Percentiles rank a stretch among this genome's conserved stretches.
These are phyloP conservation scores for Crematogaster levior DNA, from an alignment of 2,888 invertebrate species.

Conservation along the genomic window DNA sequence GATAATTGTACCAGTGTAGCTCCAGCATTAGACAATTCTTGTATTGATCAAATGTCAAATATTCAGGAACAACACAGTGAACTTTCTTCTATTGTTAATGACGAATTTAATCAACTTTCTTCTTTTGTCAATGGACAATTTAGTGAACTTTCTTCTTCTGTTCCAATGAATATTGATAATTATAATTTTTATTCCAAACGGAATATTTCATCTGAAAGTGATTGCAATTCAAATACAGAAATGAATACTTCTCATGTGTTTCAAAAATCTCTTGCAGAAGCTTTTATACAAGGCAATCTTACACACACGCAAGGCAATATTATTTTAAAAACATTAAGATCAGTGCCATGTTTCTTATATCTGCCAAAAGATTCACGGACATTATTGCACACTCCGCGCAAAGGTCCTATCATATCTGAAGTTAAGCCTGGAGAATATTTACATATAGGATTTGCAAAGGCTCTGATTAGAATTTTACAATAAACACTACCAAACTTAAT, in stretches of 20 bases:
- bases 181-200: background rate
- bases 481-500: background rate
- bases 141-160: background rate
- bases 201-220: background rate
- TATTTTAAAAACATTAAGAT: background rate
- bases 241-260: background rate
- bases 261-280: background rate
- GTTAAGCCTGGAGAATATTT: background rate
- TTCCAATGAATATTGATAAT: background rate
- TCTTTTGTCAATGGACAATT: background rate
- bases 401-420: background rate
- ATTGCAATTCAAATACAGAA: background rate
- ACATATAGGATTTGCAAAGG: background rate
- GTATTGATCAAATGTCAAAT: too few species aligned
- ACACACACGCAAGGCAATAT: background rate
- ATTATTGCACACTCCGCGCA: background rate
- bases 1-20: too few species aligned
- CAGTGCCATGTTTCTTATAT: background rate
- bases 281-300: background rate
- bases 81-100: too few species aligned
- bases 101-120: too few species aligned
- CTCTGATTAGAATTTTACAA: background rate
- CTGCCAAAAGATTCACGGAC: conserved; percentile 11
- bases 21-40: too few species aligned
- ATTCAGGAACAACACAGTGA: too few species aligned